Evolutionary conservation across 1,140 invertebrate genomes (phyloP).

Genomic region (Pseudomyrmex dendroicus): DNA sequence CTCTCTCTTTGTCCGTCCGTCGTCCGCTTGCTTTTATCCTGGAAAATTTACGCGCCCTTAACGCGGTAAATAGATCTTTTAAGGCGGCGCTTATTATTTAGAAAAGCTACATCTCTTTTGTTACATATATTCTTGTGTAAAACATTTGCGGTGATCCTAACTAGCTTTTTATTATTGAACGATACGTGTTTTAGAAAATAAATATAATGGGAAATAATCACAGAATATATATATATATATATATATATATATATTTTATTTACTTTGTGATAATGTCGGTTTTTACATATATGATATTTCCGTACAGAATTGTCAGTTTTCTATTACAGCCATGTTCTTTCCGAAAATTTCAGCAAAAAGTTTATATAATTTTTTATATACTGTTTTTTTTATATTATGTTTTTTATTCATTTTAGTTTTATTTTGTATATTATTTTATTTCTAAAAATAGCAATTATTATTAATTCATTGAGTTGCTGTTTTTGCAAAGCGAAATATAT

Average conservation of each 20-base stretch:
- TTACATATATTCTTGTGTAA: not conserved
- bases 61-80: conserved; percentile 59
- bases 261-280: too few species aligned
- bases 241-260: too few species aligned
- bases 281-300: too few species aligned
- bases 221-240: too few species aligned
- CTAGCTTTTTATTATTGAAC: conserved; percentile 51
- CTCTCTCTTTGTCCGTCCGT: not conserved
- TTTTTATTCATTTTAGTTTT: not conserved
- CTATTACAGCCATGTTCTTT: not conserved
- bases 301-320: too few species aligned
- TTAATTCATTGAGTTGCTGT: conserved; percentile 25
- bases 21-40: conserved; percentile 32
- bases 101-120: conserved; percentile 16
- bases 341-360: not conserved
- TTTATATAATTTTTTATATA: not conserved
- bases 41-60: conserved; percentile 52
- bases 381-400: not conserved
- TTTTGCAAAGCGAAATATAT: conserved; percentile 2
- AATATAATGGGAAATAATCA: not conserved
- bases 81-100: conserved; percentile 55
- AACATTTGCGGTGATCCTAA: conserved; percentile 22
- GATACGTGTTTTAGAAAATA: not conserved
- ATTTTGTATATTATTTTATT: not conserved
- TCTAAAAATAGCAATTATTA: conserved; percentile 28